A percentile compares a stretch with the other conserved stretches of the same genome.
phyloP scores from a whole-genome alignment of 2,888 invertebrate genomes.

The Polietes domitor region DNA sequence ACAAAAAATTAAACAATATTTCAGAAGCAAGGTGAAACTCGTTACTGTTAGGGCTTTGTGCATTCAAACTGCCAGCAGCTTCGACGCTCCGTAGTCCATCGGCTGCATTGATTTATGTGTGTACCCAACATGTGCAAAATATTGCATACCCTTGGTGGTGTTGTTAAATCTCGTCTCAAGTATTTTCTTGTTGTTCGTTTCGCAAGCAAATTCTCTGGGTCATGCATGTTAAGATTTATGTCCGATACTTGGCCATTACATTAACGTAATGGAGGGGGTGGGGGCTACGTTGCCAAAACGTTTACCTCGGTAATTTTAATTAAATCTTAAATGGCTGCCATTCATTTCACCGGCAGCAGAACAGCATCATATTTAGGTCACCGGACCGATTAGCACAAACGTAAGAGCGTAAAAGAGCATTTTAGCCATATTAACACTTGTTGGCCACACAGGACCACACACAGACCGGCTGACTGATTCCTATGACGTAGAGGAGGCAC shows the following conservation, averaged over 20 bases:
- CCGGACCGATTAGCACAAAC: not conserved
- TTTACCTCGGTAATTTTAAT: conserved; percentile 25
- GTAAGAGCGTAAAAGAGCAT: not conserved
- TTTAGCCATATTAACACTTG: conserved; percentile 26
- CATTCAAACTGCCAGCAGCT: not conserved
- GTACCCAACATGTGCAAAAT: not conserved
- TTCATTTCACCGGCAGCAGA: not conserved
- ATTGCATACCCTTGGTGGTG: not conserved
- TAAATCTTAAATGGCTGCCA: conserved; percentile 28
- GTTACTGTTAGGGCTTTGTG: conserved; percentile 40
- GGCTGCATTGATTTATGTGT: conserved; percentile 4
- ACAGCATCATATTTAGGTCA: conserved; percentile 2
- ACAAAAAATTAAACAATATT: conserved; percentile 25
- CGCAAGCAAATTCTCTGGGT: not conserved
- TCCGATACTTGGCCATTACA: not conserved
- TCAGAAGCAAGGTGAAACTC: conserved; percentile 35
- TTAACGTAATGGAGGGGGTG: conserved; percentile 4
- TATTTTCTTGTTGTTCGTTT: not conserved
- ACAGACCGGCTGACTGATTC: not conserved
- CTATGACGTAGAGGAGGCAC: not conserved
- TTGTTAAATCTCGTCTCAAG: not conserved
- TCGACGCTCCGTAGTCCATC: not conserved
- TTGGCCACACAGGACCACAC: conserved; percentile 31
- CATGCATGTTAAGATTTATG: conserved; percentile 20
- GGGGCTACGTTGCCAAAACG: conserved; percentile 6